Evolutionary conservation across 2,797 vertebrate genomes (phyloP).

Genomic region (Danio choprae): DNA sequence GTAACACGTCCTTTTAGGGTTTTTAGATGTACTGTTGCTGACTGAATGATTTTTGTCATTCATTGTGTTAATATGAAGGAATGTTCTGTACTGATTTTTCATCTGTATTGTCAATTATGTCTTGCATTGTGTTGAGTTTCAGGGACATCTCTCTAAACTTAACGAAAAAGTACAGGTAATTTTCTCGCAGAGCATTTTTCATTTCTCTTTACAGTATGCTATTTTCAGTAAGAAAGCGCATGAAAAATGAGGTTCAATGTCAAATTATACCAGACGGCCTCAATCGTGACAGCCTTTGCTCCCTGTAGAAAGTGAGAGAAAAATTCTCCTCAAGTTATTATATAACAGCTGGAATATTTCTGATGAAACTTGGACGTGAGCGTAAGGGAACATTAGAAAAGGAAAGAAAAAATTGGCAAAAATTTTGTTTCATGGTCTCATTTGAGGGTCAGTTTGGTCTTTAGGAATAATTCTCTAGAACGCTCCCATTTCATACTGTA

Average conservation of each 20-base stretch:
- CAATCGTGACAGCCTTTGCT: not conserved
- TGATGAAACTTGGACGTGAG: not conserved
- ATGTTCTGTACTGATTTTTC: not conserved
- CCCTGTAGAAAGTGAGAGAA: not conserved
- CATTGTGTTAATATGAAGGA: not conserved
- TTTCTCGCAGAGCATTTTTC: not conserved
- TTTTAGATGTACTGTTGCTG: not conserved
- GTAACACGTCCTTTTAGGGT: not conserved
- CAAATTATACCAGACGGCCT: constrained; percentile 6
- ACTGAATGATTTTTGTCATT: not conserved
- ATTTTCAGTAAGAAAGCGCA: constrained; percentile 16
- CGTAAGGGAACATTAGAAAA: not conserved
- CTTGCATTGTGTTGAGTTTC: not conserved
- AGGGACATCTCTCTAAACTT: not conserved
- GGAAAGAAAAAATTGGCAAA: not conserved
- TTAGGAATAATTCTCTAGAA: not conserved
- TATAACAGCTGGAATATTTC: not conserved
- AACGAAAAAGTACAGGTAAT: not conserved
- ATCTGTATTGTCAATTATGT: not conserved
- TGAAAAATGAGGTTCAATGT: constrained; percentile 6
- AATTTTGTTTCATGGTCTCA: constrained; percentile 2
- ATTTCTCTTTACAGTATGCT: not conserved
- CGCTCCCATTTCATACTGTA: not conserved
- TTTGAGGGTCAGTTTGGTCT: constrained; percentile 16
- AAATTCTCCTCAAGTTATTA: not conserved